These are phyloP conservation scores for Pseudococcus viburni DNA, from an alignment of 2,888 invertebrate genomes.

Conservation along the genomic window DNA sequence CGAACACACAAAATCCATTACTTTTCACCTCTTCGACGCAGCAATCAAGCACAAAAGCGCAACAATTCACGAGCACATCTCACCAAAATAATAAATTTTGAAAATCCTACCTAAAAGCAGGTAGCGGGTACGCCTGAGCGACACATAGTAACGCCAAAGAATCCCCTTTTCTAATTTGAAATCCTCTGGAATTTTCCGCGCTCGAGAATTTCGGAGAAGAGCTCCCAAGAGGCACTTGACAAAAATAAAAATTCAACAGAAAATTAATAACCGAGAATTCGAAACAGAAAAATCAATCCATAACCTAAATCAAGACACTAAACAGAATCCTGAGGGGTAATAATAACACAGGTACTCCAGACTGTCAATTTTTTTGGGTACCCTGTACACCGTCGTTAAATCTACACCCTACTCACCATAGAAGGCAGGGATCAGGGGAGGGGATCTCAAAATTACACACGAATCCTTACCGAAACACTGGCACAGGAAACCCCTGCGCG, in stretches of 20 bases:
- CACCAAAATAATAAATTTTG: neutral
- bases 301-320: neutral
- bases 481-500: constrained; percentile 80
- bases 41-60: neutral
- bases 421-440: neutral
- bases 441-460: neutral
- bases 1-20: neutral
- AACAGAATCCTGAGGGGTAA: neutral
- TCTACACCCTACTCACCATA: neutral
- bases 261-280: neutral
- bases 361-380: neutral
- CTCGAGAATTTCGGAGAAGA: constrained; percentile 76
- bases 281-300: neutral
- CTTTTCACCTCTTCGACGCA: neutral
- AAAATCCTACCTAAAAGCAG: constrained; percentile 74
- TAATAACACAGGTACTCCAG: neutral
- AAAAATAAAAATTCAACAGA: constrained; percentile 29
- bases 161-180: constrained; percentile 73
- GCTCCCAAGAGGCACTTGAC: constrained; percentile 73
- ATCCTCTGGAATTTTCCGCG: constrained; percentile 76
- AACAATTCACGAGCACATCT: neutral
- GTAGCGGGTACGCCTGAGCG: constrained; percentile 80
- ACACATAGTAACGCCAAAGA: constrained; percentile 74
- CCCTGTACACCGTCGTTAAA: neutral
- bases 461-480: constrained; percentile 74